Base-by-base conservation (phyloP, 30 jellyfish, hydroid and myxozoan species). In the Cassiopea xamachana region DNA sequence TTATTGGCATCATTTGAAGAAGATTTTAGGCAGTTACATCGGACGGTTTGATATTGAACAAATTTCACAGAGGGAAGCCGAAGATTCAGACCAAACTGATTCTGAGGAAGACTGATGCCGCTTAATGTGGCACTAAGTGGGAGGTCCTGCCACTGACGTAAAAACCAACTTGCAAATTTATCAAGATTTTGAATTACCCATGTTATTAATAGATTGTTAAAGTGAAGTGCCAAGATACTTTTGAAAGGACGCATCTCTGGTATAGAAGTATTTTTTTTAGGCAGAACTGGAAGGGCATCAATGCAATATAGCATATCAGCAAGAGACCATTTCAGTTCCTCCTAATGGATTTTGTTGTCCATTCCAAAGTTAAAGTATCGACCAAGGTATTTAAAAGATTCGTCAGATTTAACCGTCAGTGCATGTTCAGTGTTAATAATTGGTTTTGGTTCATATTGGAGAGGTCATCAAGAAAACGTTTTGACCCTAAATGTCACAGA, bases 331-430 rank as follows among this genome's bases (percentile, higher is more conserved):
- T 67, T 19, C 43, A 16, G 76, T 16, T 67, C 7, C 46, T 13
- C 46, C 15, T 67, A 4, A 67, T 67, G 76, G 43, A 14, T 6
- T 44, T 76, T 43, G 50, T 76, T 76, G 45, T 44, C 85, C 85
- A 76, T 76, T 67, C 15, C 46, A 19, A 67, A 67, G 43, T 67
- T 67, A 19, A 67, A 67, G 76, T 67, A 67, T 15, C 85, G 27
- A 48, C 48, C 70, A 58, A 76, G 85, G 50, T 76, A 76, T 58
- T 58, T 76, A 14, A 76, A 76, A 48, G 85, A 76, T 46, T 76
- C 64, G 27, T 14, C 85, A 76, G 39, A 19, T 45, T 76, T 60
- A n/a, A 76, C 85, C 1, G 2, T 8, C 1, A 39, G 19, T 69
- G 47, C 18, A 76, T 43, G 48, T 50, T 76, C 70, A 16, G 5